Percentiles rank a stretch among this genome's conserved stretches.
phyloP scores from a whole-genome alignment of 2,113 vertebrate species.

The Panurus biarmicus region DNA sequence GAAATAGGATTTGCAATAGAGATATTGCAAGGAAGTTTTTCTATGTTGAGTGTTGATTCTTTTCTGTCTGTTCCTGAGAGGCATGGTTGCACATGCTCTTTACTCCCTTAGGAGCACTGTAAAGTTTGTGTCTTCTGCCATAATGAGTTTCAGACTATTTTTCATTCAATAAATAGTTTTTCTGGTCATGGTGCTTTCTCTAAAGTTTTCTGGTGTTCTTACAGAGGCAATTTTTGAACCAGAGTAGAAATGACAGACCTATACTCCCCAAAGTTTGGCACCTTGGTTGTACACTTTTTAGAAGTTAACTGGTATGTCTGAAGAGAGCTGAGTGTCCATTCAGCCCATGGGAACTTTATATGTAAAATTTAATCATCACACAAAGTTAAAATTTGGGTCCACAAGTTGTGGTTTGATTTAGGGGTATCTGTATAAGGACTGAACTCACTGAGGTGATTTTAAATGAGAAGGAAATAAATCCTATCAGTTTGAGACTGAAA shows the following conservation, averaged over 20 bases:
- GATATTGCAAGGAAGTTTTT: neutral
- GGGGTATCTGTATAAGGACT: neutral
- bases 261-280: neutral
- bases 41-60: neutral
- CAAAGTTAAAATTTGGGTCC: neutral
- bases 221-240: neutral
- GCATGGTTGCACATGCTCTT: accelerated
- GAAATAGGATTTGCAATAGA: neutral
- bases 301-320: neutral
- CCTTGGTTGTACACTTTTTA: neutral
- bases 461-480: neutral
- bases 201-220: neutral
- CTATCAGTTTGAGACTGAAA: neutral
- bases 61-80: neutral
- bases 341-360: neutral
- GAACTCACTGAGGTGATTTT: neutral
- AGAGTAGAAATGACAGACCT: neutral
- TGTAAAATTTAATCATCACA: neutral
- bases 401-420: neutral
- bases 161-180: neutral
- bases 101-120: neutral
- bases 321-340: accelerated
- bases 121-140: neutral
- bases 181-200: neutral
- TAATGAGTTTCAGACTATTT: neutral